Base-by-base conservation (phyloP, 2,113 vertebrate genomes). In the Strigops habroptila region DNA sequence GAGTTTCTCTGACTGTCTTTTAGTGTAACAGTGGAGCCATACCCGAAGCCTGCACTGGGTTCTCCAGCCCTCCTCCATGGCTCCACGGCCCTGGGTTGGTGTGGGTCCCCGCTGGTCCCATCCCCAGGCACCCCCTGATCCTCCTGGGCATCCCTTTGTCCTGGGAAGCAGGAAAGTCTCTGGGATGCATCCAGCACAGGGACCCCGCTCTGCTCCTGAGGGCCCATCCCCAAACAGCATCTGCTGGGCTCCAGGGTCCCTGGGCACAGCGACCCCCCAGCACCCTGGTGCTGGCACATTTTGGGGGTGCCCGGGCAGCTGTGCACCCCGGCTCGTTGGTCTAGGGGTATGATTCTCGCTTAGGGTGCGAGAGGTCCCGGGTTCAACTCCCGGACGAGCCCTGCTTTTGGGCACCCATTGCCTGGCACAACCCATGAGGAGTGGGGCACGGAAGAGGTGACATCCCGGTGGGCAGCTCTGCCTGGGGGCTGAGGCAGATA, bases 271-370 rank as follows among this genome's bases (percentile, higher is more conserved):
- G 15, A 28, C 9, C 31, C 55, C 33, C 21, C 55, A 9, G 55
- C 55, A 23, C 14, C 33, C 8, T 33, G 8, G 19, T 22, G 55
- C 51, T 5, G 27, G 39, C 39, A 39, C 39, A 39, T 8, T 8
- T 8, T 9, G 39, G 39, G 39, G 39, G 39, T 39, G 39, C 39
- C 39, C 39, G 39, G 11, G 39, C 39, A 39, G 39, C 39, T 39
- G 39, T 11, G 11, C 39, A 39, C 39, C 39, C 39, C 2, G 68
- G 77, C 93, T 98, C 80, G 90, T 97, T 97, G 97, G 97, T 98
- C 97, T 98, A 98, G 97, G 97, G 97, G 96, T 97, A 97, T 97
- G 96, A 97, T 97, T 98, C 97, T 98, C 91, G 92, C 97, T 97
- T 97, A 85, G 97, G 97, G 96, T 98, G 97, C 63, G 86, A 98